Evolutionary conservation across 2,113 vertebrate genomes (phyloP), one percentile per base, ranked within the genome.

Genomic region (Pipa parva): DNA sequence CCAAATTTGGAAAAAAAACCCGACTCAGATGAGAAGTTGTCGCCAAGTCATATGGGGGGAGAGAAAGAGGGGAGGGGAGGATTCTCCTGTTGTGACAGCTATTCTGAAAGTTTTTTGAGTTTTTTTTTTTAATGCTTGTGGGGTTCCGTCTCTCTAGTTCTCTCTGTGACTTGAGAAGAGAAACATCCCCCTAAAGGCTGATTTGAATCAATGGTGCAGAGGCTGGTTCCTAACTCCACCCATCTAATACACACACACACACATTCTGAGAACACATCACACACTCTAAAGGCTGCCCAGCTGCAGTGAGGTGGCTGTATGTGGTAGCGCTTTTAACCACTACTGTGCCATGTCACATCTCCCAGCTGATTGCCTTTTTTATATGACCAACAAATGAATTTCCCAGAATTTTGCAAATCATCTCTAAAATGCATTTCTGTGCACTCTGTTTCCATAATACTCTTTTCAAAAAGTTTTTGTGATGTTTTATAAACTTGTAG

Each of bases 151-250:
- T 70, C 49, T 70, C 33, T n/a, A 57, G 39, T 2, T 39, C 63
- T 55, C 65, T 68, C 56, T 36, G 56, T 68, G 59, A 70, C 48
- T 70, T 61, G 25, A 61, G 57, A 57, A 68, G 29, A 68, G 46
- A 59, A n/a, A 52, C 66, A 31, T 57, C 57, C 21, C 66, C 58
- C 66, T 59, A 46, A 70, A 70, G 58, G 66, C 57, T 70, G 66
- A 70, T 61, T 50, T 61, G 48, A 70, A 70, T 70, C 57, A 70
- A 61, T 70, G 66, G 66, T 60, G 66, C 58, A 70, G 59, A 54
- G 66, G 58, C 57, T 45, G 66, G 55, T 8, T 13, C 8, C 5
- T 26, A 61, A 61, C 66, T 61, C 66, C 66, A 45, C 66, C 66
- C 57, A 22, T 45, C 18, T 70, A 25, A 60, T 49, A 52, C 55